phyloP scores from a whole-genome alignment of 2,113 vertebrate genomes.

The Hyperoodon ampullatus region DNA sequence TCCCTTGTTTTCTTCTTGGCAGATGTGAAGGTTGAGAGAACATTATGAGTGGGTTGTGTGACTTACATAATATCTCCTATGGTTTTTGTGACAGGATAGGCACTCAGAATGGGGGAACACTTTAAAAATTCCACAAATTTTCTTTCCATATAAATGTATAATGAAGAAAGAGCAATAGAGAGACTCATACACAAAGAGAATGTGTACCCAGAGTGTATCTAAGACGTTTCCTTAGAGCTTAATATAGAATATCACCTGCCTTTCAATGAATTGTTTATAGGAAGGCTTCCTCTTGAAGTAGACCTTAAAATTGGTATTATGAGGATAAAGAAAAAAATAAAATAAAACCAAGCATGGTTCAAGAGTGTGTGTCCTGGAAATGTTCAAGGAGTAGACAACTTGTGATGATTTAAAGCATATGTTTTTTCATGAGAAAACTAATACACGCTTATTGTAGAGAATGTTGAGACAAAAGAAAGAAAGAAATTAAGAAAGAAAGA shows the following conservation, averaged over 20 bases:
- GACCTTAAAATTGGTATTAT: background rate
- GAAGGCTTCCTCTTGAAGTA: conserved; percentile 20
- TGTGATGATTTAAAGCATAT: background rate
- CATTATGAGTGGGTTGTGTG: background rate
- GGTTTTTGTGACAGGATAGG: background rate
- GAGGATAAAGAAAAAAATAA: background rate
- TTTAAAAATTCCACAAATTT: background rate
- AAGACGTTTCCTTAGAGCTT: background rate
- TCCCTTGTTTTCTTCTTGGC: background rate
- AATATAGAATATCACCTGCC: background rate
- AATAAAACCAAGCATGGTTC: background rate
- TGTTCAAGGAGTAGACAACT: background rate
- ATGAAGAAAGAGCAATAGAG: background rate
- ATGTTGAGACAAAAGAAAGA: background rate
- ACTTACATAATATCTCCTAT: background rate
- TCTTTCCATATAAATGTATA: background rate
- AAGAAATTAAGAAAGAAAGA: background rate
- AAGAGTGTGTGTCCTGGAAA: background rate
- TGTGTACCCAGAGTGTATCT: background rate
- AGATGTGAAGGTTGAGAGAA: background rate
- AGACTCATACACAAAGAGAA: background rate
- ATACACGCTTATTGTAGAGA: background rate
- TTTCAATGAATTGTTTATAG: background rate
- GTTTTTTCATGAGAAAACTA: conserved; percentile 32
- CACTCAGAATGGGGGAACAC: background rate